A percentile compares a stretch with the other conserved stretches of the same genome.
These are phyloP conservation scores for Athalia cordata DNA, from an alignment of 2,888 invertebrate species.

Conservation along the genomic window DNA sequence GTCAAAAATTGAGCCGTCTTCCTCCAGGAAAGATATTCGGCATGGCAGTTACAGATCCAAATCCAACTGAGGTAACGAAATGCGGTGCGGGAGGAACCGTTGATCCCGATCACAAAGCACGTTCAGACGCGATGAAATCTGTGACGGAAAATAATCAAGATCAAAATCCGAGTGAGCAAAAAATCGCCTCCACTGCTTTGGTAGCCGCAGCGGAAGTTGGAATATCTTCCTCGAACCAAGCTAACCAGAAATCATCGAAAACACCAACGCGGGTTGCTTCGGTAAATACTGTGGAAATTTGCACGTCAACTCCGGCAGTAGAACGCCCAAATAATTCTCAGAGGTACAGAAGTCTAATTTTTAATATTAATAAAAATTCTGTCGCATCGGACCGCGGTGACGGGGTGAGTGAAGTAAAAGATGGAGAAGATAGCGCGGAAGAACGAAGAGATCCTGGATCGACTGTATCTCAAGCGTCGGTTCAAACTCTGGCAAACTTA, in stretches of 20 bases:
- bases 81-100: background rate
- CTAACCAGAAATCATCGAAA: background rate
- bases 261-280: background rate
- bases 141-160: conserved; percentile 9
- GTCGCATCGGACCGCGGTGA: conserved; percentile 49
- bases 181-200: conserved; percentile 8
- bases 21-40: conserved; percentile 95
- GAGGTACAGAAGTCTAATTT: conserved; percentile 46
- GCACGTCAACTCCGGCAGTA: background rate
- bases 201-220: conserved; percentile 44
- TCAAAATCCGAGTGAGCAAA: conserved; percentile 35
- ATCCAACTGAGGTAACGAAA: conserved; percentile 70
- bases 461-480: conserved; percentile 81
- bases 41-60: conserved; percentile 88
- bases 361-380: conserved; percentile 43
- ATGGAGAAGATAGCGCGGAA: conserved; percentile 51
- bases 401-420: conserved; percentile 47
- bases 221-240: background rate
- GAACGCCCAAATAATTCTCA: conserved; percentile 24
- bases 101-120: background rate
- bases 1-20: conserved; percentile 82
- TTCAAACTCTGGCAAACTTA: conserved; percentile 90
- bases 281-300: background rate
- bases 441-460: conserved; percentile 56
- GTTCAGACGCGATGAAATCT: conserved; percentile 5